These are phyloP conservation scores for Agrochola lota DNA, from an alignment of 2,888 invertebrate species.

Conservation along the genomic window DNA sequence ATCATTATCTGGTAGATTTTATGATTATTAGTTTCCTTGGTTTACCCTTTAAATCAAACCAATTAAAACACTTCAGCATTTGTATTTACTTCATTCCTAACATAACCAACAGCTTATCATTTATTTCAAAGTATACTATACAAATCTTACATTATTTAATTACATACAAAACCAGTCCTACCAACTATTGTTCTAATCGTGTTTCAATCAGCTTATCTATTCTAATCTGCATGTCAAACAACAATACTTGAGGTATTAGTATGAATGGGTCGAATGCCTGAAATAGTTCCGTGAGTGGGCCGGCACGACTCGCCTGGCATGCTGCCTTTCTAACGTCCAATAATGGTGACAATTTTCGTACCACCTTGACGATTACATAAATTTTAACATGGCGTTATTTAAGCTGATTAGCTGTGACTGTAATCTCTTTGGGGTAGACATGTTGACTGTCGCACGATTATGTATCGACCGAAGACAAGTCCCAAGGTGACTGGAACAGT, in stretches of 20 bases:
- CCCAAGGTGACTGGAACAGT: not conserved
- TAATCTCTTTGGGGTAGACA: conserved; percentile 4
- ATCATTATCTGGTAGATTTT: not conserved
- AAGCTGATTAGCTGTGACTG: conserved; percentile 27
- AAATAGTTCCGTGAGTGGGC: conserved; percentile 73
- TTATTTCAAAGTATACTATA: conserved; percentile 14
- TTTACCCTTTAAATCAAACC: not conserved
- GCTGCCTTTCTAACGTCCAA: conserved; percentile 61
- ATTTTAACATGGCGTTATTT: conserved; percentile 38
- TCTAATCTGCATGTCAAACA: conserved; percentile 61
- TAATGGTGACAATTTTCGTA: conserved; percentile 57
- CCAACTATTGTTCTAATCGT: conserved; percentile 49
- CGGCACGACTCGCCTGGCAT: conserved; percentile 64
- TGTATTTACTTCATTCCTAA: conserved; percentile 2
- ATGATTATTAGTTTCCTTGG: not conserved
- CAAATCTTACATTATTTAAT: conserved; percentile 45
- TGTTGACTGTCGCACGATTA: not conserved
- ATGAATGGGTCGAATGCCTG: conserved; percentile 69
- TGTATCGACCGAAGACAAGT: not conserved
- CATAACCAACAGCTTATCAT: conserved; percentile 2
- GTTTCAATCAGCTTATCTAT: conserved; percentile 59
- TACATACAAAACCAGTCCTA: conserved; percentile 43
- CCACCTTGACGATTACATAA: conserved; percentile 46
- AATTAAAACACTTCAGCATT: conserved; percentile 4
- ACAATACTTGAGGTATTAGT: conserved; percentile 63